phyloP scores from a whole-genome alignment of 92 coral and sea anemone species.

The Paramuricea clavata region DNA sequence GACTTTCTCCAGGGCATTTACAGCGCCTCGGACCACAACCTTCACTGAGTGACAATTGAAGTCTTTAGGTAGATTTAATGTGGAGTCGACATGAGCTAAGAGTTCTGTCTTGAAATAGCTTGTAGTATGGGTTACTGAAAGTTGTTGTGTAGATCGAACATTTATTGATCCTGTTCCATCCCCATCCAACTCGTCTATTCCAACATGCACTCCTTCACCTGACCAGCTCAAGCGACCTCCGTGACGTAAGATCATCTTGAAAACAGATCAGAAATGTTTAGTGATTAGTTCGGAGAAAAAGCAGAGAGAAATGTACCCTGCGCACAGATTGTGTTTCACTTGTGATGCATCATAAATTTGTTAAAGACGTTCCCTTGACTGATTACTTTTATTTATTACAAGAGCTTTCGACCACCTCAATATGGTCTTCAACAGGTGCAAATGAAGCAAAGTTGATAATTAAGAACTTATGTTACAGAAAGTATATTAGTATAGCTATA shows the following conservation, averaged over 20 bases:
- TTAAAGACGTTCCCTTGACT: no score
- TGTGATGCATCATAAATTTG: no score
- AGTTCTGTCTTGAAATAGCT: constrained; percentile 86
- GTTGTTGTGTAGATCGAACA: constrained; percentile 79
- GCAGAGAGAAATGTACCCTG: no score
- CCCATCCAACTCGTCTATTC: constrained; percentile 75
- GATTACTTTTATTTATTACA: no score
- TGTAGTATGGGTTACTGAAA: constrained; percentile 71
- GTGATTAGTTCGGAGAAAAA: no score
- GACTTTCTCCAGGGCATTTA: constrained; percentile 76
- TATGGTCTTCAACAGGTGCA: no score
- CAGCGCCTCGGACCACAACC: constrained; percentile 81
- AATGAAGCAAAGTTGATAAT: no score
- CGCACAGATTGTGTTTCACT: no score
- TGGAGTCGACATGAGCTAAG: constrained; percentile 79
- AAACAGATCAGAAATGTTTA: no score
- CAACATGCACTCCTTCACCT: constrained; percentile 71
- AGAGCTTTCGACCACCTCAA: no score
- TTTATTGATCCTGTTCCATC: constrained; percentile 86
- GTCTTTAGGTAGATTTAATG: constrained; percentile 72
- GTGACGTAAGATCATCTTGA: constrained; percentile 83
- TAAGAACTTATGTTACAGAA: no score
- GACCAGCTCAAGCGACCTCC: constrained; percentile 81
- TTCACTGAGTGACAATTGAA: constrained; percentile 87
- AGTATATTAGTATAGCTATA: no score